These are phyloP conservation scores for Brachionus paranguensis DNA, from an alignment of 1,140 invertebrate genomes.

Conservation along the genomic window DNA sequence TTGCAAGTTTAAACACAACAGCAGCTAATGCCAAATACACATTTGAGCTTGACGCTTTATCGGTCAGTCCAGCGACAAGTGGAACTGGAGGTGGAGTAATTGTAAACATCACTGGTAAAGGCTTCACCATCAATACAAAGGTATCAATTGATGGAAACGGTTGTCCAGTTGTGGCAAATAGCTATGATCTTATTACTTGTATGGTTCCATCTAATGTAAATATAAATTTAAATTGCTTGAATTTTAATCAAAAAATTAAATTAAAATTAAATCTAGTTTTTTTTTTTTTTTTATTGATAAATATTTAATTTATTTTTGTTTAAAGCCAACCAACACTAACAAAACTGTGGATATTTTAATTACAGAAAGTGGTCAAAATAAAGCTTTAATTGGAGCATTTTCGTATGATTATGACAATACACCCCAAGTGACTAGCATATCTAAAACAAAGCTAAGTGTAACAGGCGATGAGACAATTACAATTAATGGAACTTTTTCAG, in stretches of 20 bases:
- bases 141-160: background rate
- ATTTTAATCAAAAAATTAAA: too few relatives aligned
- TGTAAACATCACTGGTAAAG: conserved; percentile 43
- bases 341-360: conserved; percentile 38
- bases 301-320: background rate
- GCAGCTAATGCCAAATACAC: conserved; percentile 38
- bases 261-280: too few relatives aligned
- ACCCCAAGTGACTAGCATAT: background rate
- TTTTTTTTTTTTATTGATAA: too few relatives aligned
- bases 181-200: conserved; percentile 42
- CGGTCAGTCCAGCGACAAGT: conserved; percentile 3
- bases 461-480: conserved; percentile 43
- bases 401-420: conserved; percentile 37
- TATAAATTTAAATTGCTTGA: background rate
- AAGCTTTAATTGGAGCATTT: conserved; percentile 41
- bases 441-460: conserved; percentile 21
- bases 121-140: background rate
- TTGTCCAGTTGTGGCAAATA: conserved; percentile 1
- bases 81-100: conserved; percentile 43
- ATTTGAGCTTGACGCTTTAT: background rate
- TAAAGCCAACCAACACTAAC: conserved; percentile 30
- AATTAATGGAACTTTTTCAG: conserved; percentile 44
- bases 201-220: conserved; percentile 40
- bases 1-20: background rate
- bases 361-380: background rate